Percentiles rank a stretch among this genome's conserved stretches.
Conservation (phyloP, 2,888 invertebrate species). For the Archips crataeganus region DNA sequence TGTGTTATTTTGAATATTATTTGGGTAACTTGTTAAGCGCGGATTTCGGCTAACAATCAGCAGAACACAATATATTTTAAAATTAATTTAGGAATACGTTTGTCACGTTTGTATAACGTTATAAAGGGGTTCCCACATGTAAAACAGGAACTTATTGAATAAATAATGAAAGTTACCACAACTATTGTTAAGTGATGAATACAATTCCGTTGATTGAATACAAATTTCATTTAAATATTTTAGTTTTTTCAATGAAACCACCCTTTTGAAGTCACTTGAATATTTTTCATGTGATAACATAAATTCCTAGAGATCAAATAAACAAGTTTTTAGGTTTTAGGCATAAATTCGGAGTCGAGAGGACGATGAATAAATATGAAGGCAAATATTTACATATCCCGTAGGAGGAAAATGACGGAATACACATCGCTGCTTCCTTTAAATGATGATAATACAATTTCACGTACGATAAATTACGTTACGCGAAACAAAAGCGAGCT, state of each 20-base stretch:
- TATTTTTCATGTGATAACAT: not conserved
- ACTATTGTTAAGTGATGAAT: too few relatives aligned
- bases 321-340: not conserved
- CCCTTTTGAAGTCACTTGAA: not conserved
- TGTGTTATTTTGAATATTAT: too few relatives aligned
- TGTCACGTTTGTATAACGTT: too few relatives aligned
- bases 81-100: too few relatives aligned
- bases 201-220: too few relatives aligned
- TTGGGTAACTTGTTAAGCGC: too few relatives aligned
- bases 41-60: too few relatives aligned
- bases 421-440: slow-evolving; percentile 10
- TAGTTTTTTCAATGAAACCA: too few relatives aligned
- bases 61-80: too few relatives aligned
- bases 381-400: slow-evolving; percentile 21
- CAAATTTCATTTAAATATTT: not conserved
- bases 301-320: not conserved
- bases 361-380: slow-evolving; percentile 30
- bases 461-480: slow-evolving; percentile 10
- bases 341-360: not conserved
- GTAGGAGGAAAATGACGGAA: slow-evolving; percentile 8
- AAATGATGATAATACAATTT: slow-evolving; percentile 25
- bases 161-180: too few relatives aligned
- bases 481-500: slow-evolving; percentile 6
- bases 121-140: too few relatives aligned
- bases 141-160: too few relatives aligned